Evolutionary conservation across 2,888 invertebrate genomes (phyloP).

Genomic region (Trypoxylon attenuatum): DNA sequence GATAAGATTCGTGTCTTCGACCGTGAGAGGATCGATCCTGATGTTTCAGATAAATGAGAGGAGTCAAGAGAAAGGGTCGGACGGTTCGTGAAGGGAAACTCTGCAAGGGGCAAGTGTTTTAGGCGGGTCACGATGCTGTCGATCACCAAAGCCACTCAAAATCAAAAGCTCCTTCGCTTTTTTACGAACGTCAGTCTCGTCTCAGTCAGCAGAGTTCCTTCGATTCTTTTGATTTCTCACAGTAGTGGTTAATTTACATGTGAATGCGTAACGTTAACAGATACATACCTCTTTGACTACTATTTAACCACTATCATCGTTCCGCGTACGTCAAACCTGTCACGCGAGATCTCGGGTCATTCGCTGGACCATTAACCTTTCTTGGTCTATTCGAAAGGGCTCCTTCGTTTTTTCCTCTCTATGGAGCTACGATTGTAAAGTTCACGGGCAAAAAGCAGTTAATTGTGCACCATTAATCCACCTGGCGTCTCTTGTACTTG

Average conservation of each 20-base stretch:
- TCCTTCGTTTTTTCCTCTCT: neutral
- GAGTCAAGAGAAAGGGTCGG: no score
- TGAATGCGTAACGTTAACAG: conserved; percentile 71
- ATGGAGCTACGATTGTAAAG: no score
- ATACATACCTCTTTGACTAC: conserved; percentile 64
- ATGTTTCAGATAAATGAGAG: no score
- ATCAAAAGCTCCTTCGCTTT: conserved; percentile 20
- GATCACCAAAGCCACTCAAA: conserved; percentile 31
- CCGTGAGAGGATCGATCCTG: no score
- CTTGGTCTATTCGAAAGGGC: conserved; percentile 41
- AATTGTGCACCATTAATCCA: no score
- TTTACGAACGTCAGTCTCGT: conserved; percentile 9
- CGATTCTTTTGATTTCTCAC: conserved; percentile 44
- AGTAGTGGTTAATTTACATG: conserved; percentile 67
- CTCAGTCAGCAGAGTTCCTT: conserved; percentile 22
- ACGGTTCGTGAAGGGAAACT: no score
- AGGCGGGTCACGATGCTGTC: conserved; percentile 13
- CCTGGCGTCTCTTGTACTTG: no score
- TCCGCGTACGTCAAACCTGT: conserved; percentile 41
- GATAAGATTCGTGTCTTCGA: no score
- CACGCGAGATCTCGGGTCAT: conserved; percentile 45
- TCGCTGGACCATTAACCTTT: conserved; percentile 60
- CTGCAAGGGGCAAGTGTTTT: neutral
- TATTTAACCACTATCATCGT: conserved; percentile 45
- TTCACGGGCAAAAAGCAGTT: no score